These are phyloP conservation scores for Scaptomyza cyrtandrae DNA, from an alignment of 2,888 invertebrate species.

Conservation along the genomic window DNA sequence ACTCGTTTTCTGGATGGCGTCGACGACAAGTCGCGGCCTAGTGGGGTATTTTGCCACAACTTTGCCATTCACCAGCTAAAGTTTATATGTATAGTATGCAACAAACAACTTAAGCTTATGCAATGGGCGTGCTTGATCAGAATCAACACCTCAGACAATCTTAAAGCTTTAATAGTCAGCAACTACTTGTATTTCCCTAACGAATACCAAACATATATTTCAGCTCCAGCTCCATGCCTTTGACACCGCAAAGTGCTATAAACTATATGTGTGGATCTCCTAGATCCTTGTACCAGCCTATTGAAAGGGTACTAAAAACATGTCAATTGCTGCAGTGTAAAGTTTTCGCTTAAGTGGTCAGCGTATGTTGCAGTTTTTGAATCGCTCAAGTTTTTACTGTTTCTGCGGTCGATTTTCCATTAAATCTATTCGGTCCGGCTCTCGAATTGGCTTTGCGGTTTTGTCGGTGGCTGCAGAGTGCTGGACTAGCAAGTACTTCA, in stretches of 20 bases:
- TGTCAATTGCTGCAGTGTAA: conserved; percentile 37
- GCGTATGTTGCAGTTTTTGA: conserved; percentile 64
- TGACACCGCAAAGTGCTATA: conserved; percentile 36
- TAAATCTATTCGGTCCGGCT: conserved; percentile 70
- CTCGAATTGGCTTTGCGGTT: conserved; percentile 78
- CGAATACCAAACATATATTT: conserved; percentile 25
- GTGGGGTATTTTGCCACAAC: not conserved
- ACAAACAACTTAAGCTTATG: not conserved
- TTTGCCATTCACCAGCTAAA: not conserved
- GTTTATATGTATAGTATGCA: not conserved
- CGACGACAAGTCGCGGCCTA: conserved; percentile 38
- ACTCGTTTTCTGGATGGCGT: conserved; percentile 58
- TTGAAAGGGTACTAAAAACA: conserved; percentile 34
- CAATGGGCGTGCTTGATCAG: not conserved
- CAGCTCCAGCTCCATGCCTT: conserved; percentile 24
- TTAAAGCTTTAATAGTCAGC: not conserved
- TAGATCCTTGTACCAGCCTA: not conserved
- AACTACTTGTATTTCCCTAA: not conserved
- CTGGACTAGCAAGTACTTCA: conserved; percentile 26
- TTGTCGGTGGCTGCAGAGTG: conserved; percentile 28
- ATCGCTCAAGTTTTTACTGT: conserved; percentile 73
- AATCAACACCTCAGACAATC: not conserved
- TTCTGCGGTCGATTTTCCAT: conserved; percentile 79
- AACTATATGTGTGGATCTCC: not conserved
- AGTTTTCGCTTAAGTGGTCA: conserved; percentile 30